Evolutionary conservation across 2,888 invertebrate species (phyloP).

Genomic region (Lingula anatina): DNA sequence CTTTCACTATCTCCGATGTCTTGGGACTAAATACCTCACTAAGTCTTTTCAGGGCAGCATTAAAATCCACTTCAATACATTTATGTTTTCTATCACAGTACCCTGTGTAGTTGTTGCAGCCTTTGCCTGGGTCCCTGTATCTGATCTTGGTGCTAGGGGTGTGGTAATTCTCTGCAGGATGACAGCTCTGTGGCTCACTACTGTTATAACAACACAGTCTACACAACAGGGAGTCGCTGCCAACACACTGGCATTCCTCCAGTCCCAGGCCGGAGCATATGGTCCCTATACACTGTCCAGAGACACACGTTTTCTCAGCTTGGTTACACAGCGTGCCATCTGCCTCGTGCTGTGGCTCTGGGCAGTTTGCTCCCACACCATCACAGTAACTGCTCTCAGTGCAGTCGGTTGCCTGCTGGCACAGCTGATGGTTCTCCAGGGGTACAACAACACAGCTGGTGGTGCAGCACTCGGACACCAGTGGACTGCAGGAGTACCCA

Average conservation of each 20-base stretch:
- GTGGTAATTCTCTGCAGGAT: no score
- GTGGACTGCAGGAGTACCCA: constrained; percentile 24
- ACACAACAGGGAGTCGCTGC: constrained; percentile 10
- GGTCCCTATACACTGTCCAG: constrained; percentile 19
- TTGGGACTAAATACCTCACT: constrained; percentile 12
- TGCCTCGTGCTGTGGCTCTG: constrained; percentile 7
- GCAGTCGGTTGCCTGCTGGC: constrained; percentile 21
- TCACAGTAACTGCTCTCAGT: constrained; percentile 16
- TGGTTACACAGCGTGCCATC: constrained; percentile 19
- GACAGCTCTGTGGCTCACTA: no score
- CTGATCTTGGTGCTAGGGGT: no score
- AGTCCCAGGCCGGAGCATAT: constrained; percentile 18
- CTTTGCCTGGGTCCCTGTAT: constrained; percentile 12
- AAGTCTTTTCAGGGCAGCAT: constrained; percentile 13
- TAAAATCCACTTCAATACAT: constrained; percentile 13
- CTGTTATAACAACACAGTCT: constrained; percentile 19
- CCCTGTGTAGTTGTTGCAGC: constrained; percentile 18
- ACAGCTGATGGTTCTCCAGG: constrained; percentile 8
- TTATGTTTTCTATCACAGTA: constrained; percentile 13
- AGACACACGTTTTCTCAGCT: constrained; percentile 17
- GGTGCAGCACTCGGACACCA: constrained; percentile 19
- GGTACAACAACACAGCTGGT: constrained; percentile 15
- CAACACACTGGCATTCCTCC: constrained; percentile 17
- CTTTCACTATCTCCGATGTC: constrained; percentile 9
- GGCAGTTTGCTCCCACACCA: constrained; percentile 21